Conservation (phyloP, 2,888 invertebrate genomes). For the Agrenia bidenticulata region DNA sequence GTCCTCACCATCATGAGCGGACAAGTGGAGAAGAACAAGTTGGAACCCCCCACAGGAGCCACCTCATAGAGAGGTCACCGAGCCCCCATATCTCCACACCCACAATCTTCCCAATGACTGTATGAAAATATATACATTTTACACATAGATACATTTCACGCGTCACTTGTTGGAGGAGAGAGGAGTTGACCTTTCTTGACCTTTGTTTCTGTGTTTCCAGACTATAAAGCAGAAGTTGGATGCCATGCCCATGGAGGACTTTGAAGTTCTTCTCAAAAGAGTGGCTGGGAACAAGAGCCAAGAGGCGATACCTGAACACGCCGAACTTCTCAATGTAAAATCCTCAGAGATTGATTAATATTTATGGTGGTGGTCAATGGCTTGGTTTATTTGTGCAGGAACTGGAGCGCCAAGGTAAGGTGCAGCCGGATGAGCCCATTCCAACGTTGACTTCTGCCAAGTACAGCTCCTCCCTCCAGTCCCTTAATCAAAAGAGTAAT, state of each 20-base stretch:
- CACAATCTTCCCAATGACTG: too few relatives aligned
- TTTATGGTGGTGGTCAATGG: not conserved
- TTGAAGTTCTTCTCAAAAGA: slow-evolving; percentile 45
- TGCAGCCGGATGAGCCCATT: slow-evolving; percentile 23
- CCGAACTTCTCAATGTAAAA: slow-evolving; percentile 34
- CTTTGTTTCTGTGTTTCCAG: slow-evolving; percentile 31
- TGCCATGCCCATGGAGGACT: slow-evolving; percentile 51
- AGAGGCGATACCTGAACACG: slow-evolving; percentile 32
- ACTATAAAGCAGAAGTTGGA: slow-evolving; percentile 48
- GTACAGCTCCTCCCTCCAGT: slow-evolving; percentile 17
- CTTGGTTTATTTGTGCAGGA: slow-evolving; percentile 18
- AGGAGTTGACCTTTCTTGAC: too few relatives aligned
- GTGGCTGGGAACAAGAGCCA: slow-evolving; percentile 33
- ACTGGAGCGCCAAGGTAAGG: slow-evolving; percentile 30
- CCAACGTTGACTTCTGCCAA: not conserved
- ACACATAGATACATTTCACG: too few relatives aligned
- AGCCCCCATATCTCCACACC: too few relatives aligned
- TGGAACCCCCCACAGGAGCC: too few relatives aligned
- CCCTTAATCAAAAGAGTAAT: not conserved
- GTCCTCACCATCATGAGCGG: too few relatives aligned
- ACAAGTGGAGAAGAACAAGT: too few relatives aligned
- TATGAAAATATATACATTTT: too few relatives aligned
- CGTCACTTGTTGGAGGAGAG: too few relatives aligned
- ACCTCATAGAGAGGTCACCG: too few relatives aligned
- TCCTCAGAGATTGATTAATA: slow-evolving; percentile 3